Evolutionary conservation across 1,140 invertebrate genomes (phyloP), one percentile per base, ranked within the genome.

Genomic region (Drosophila subpulchrella): DNA sequence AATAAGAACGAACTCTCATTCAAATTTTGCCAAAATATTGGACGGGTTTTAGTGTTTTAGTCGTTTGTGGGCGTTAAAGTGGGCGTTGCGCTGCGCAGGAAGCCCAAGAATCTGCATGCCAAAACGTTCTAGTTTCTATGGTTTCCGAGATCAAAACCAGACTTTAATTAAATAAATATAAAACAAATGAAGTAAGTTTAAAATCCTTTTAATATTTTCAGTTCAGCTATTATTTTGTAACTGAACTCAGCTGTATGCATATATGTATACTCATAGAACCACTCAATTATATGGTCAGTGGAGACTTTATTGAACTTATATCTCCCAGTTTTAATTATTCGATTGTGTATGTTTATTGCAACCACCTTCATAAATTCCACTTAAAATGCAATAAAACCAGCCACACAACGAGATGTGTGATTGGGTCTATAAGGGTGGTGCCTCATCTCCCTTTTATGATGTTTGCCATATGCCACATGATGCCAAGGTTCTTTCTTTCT

Each of bases 321-420:
- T 24, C 46, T 48, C 13, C 30, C 30, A 51, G 6, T 53, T 53
- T 32, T 7, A 36, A 53, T 17, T 20, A 53, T 53, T 53, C n/a
- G n/a, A 50, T 30, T 50, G 48, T 32, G 48, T 17, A 10, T 50
- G 48, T 15, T 27, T 32, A 48, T n/a, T 20, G 7, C 27, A 48
- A 15, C 1, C 48, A 50, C n/a, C 27, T 50, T 50, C 48, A 50
- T 51, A 12, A 36, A 51, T 36, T 51, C 15, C 30, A 50, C 30
- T 50, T n/a, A 34, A 17, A 51, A 51, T 36, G 32, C 30, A 48
- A 30, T 48, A 11, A 50, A 32, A 10, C 27, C 7, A 0, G 3
- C n/a, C 13, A 2, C 47, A 32, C 10, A 48, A 27, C 24, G 12
- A 27, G 0, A 48, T 15, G 13, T n/a, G 6, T 30, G 46, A 13